Evolutionary conservation across 2,113 vertebrate species (phyloP).

Genomic region (Arizona elegans): DNA sequence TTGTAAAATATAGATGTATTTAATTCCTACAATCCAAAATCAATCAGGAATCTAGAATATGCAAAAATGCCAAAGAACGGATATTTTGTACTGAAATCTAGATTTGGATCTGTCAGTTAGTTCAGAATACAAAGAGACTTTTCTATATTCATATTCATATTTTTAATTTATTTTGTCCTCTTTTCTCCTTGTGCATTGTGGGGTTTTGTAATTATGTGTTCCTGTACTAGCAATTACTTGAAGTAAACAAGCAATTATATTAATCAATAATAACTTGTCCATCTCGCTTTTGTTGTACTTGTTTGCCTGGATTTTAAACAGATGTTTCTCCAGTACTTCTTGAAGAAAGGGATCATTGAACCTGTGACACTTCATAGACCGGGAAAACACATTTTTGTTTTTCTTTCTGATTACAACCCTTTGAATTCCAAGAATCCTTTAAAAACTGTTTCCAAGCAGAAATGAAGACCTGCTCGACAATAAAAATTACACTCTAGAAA

Average conservation of each 20-base stretch:
- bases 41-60: neutral
- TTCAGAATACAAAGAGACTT: neutral
- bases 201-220: neutral
- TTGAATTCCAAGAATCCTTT: neutral
- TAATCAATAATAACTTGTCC: neutral
- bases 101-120: neutral
- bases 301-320: neutral
- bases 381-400: neutral
- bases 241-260: neutral
- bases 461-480: constrained; percentile 4
- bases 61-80: neutral
- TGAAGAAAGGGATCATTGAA: neutral
- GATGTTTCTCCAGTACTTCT: neutral
- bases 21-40: neutral
- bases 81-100: neutral
- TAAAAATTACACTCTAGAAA: constrained; percentile 20
- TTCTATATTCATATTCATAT: neutral
- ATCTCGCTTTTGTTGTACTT: neutral
- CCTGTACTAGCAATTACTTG: neutral
- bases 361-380: neutral
- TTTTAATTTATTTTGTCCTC: neutral
- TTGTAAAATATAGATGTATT: neutral
- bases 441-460: neutral
- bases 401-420: neutral
- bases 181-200: neutral